Conservation (phyloP, 2,888 invertebrate genomes). For the Autographa gamma region DNA sequence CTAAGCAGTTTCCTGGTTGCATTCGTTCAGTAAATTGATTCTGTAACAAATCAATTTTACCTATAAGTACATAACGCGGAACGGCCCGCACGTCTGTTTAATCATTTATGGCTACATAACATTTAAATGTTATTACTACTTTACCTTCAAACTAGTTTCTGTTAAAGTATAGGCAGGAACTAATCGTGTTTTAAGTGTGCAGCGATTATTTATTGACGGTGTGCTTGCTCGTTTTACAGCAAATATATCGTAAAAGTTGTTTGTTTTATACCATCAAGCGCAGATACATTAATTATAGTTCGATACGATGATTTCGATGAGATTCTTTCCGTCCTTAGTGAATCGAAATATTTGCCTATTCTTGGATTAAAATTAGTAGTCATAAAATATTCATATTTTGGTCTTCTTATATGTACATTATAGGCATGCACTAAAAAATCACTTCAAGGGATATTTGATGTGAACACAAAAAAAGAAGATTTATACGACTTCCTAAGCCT, state of each 20-base stretch:
- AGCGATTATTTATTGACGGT: constrained; percentile 14
- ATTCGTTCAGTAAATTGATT: constrained; percentile 41
- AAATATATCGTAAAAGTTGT: constrained; percentile 2
- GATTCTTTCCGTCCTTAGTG: no score
- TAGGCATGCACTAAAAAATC: background rate
- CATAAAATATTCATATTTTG: background rate
- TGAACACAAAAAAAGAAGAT: constrained; percentile 13
- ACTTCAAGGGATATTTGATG: constrained; percentile 9
- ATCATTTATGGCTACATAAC: constrained; percentile 32
- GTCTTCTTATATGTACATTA: background rate
- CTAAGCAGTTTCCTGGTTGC: constrained; percentile 49
- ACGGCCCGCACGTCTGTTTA: constrained; percentile 32
- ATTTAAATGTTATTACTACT: constrained; percentile 32
- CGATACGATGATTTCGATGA: no score
- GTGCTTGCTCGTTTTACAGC: constrained; percentile 16
- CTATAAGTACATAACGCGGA: constrained; percentile 41
- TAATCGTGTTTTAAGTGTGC: background rate
- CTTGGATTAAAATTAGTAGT: background rate
- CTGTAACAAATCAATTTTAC: constrained; percentile 54
- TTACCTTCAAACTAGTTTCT: constrained; percentile 12
- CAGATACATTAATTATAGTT: no score
- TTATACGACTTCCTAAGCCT: constrained; percentile 21
- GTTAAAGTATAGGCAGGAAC: background rate
- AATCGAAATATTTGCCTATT: background rate
- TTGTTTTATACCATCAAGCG: no score